phyloP scores from a whole-genome alignment of 2,113 vertebrate genomes.

The Vulpes lagopus region DNA sequence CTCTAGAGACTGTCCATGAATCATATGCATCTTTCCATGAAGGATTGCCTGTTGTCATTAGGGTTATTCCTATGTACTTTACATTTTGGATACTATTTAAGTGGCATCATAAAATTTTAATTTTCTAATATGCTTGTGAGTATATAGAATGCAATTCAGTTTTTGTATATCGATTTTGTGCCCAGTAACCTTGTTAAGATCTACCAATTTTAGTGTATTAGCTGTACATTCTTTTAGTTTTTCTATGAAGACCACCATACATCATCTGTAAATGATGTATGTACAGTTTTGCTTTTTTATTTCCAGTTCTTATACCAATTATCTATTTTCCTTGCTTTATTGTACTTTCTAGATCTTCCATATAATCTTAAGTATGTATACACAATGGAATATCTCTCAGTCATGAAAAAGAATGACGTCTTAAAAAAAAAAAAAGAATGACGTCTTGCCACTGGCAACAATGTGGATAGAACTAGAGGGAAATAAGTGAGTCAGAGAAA shows the following conservation, averaged over 20 bases:
- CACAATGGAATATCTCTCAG: not conserved
- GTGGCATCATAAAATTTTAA: not conserved
- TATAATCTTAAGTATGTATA: not conserved
- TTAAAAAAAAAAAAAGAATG: not conserved
- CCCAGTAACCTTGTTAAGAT: not conserved
- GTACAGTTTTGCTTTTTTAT: not conserved
- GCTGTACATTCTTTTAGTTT: not conserved
- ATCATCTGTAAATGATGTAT: not conserved
- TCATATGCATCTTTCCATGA: not conserved
- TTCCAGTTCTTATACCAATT: not conserved
- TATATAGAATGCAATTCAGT: not conserved
- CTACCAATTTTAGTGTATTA: not conserved
- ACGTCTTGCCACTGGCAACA: not conserved
- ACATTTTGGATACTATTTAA: constrained; percentile 13
- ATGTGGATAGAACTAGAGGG: no score
- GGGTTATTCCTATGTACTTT: not conserved
- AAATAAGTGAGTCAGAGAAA: not conserved
- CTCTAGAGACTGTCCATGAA: not conserved
- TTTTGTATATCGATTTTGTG: not conserved
- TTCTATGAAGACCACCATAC: not conserved
- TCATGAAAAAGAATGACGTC: not conserved
- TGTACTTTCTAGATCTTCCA: not conserved
- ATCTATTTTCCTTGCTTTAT: not conserved
- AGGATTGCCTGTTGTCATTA: not conserved
- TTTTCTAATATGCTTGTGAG: not conserved